Base-by-base conservation (phyloP, 2,888 invertebrate genomes). In the Drosophila dives region DNA sequence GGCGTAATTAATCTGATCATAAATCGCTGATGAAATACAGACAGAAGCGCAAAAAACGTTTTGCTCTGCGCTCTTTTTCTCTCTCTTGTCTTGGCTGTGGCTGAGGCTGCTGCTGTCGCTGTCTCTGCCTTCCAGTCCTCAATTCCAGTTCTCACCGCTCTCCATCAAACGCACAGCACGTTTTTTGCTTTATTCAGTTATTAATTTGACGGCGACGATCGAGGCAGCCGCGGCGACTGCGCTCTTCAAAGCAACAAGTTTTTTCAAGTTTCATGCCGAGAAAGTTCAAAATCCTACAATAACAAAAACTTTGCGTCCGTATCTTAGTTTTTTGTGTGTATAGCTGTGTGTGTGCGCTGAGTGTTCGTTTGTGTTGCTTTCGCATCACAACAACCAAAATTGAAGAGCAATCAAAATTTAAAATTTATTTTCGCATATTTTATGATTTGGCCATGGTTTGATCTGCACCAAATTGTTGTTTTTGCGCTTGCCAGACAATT, bases 211-310 rank as follows among this genome's bases (percentile, higher is more conserved):
- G 81, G 77, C 78, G 36, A 77, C 53, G 59, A 29, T 49, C 26
- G 60, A 42, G 72, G 77, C 58, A 15, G 71, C 63, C 38, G 62
- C 64, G 66, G 63, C 72, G 77, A 62, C 62, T 67, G 81, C 77
- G 77, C 72, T 61, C 77, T 59, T 45, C 36, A 50, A 66, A 51
- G 33, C 38, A 40, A 38, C 15, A 29, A 51, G 36, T 80, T 80
- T 75, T 80, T 80, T 67, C 58, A 72, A 67, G 54, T 64, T 17
- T 61, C 23, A 26, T 50, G 66, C 42, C 42, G 80, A 67, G 80
- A 80, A 80, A 80, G 77, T 78, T 65, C 53, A 62, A 77, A 75
- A 65, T 70, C 32, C 71, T 76, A 45, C 64, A 61, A 64, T 15
- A 75, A 53, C 59, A 74, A 60, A 40, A 78, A 63, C 55, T 17